Conservation (phyloP, 2,888 invertebrate species). For the Achlya flavicornis region DNA sequence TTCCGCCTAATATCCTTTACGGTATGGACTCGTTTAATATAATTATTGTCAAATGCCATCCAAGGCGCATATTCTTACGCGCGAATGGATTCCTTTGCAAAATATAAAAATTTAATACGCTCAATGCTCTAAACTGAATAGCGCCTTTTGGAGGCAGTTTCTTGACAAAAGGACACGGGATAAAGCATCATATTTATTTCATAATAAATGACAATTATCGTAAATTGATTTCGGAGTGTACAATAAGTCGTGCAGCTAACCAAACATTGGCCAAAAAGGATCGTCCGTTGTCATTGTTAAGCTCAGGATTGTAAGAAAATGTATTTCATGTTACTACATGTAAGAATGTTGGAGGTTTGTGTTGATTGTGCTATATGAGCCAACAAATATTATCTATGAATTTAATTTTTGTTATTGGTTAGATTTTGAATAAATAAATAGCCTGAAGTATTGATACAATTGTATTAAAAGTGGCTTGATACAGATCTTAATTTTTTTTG, state of each 20-base stretch:
- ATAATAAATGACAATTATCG: slow-evolving; percentile 84
- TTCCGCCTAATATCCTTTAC: slow-evolving; percentile 74
- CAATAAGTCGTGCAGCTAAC: slow-evolving; percentile 85
- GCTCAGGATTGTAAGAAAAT: slow-evolving; percentile 51
- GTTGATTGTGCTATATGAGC: slow-evolving; percentile 64
- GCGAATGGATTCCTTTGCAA: slow-evolving; percentile 66
- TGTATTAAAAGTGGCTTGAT: neutral
- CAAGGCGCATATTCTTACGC: slow-evolving; percentile 55
- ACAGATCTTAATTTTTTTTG: neutral
- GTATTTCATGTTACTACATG: slow-evolving; percentile 48
- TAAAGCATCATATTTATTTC: slow-evolving; percentile 83
- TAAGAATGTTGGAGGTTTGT: slow-evolving; percentile 54
- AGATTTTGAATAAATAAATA: slow-evolving; percentile 43
- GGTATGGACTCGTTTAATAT: slow-evolving; percentile 62
- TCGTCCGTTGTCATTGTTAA: slow-evolving; percentile 75
- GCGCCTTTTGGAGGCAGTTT: slow-evolving; percentile 56
- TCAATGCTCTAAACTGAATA: slow-evolving; percentile 64
- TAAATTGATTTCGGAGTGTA: slow-evolving; percentile 79
- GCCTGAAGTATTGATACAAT: neutral
- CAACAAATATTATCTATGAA: slow-evolving; percentile 73
- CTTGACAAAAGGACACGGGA: slow-evolving; percentile 61
- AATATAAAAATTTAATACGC: slow-evolving; percentile 72
- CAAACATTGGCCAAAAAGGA: slow-evolving; percentile 87
- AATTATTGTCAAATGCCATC: slow-evolving; percentile 80
- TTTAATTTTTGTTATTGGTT: slow-evolving; percentile 43